These are phyloP conservation scores for Germaria angustata DNA, from an alignment of 2,888 invertebrate genomes.

Conservation along the genomic window DNA sequence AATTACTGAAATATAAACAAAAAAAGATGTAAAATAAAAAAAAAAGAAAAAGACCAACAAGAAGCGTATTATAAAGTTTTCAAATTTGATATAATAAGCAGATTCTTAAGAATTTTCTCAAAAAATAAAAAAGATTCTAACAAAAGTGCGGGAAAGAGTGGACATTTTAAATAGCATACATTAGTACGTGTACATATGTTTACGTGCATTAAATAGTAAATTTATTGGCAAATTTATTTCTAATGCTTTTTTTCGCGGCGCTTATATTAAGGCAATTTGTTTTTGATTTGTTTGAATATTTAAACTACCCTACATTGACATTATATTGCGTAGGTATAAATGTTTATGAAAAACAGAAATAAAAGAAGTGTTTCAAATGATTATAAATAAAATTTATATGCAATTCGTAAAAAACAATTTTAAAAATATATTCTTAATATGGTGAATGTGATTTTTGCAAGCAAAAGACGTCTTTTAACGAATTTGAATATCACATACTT, in stretches of 20 bases:
- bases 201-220: not conserved
- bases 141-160: slow-evolving; percentile 28
- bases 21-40: slow-evolving; percentile 1
- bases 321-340: not conserved
- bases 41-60: not conserved
- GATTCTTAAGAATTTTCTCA: not conserved
- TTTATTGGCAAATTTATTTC: not conserved
- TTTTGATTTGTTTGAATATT: not conserved
- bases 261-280: not conserved
- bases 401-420: not conserved
- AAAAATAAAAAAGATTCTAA: not conserved
- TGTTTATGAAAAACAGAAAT: not conserved
- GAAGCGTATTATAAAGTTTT: slow-evolving; percentile 1
- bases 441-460: not conserved
- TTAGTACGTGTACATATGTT: not conserved
- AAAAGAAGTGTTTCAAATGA: not conserved
- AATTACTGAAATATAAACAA: slow-evolving; percentile 4
- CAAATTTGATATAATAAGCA: not conserved
- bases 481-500: slow-evolving; percentile 17
- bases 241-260: not conserved
- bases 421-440: not conserved
- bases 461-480: not conserved
- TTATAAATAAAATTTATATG: not conserved
- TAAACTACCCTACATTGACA: not conserved
- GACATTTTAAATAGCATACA: not conserved